Evolutionary conservation across 2,113 vertebrate species (phyloP), one percentile per base, ranked within the genome.

Genomic region (Dipodomys merriami): DNA sequence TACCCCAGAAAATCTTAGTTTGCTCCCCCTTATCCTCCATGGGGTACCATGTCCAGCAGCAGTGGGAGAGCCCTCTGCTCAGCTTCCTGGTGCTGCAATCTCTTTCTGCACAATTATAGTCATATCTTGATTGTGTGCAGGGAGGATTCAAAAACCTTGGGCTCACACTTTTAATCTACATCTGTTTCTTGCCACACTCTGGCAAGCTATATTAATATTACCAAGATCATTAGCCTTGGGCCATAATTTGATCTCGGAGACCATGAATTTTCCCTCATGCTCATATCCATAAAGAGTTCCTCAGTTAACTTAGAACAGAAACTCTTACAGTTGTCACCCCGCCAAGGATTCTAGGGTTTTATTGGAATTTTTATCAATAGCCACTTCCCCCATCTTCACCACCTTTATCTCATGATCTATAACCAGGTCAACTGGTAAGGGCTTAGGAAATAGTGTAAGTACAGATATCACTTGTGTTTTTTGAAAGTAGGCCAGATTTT

Each of bases 401-500:
- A 49, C 35, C 12, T 25, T 78, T 13, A 60, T 33, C 1, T 39
- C 22, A 18, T 25, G 74, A 73, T 6, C 22, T 35, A 27, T 6
- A 77, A 30, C 69, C 19, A 86, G 20, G 60, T 68, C 15, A n/a
- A 12, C 10, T 65, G 39, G 16, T 27, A 23, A 33, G 30, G 33
- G 30, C 20, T n/a, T 23, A 18, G 1, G n/a, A 89, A 6, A 44
- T 8, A 53, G 5, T n/a, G 1, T 7, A 53, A 35, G 22, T 13
- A 22, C 25, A 46, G n/a, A 67, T 5, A 9, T 22, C 33, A 68
- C 35, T 27, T 44, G 3, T 25, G 46, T 91, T 60, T 44, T 49
- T 77, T 88, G 91, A 93, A 57, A 93, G 79, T 35, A 79, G 9
- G 67, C 13, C 87, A 85, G 2, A 4, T 74, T 76, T 89, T 91